Evolutionary conservation across 2,113 vertebrate genomes (phyloP), one percentile per base, ranked within the genome.

Genomic region (Rhagologus leucostigma): DNA sequence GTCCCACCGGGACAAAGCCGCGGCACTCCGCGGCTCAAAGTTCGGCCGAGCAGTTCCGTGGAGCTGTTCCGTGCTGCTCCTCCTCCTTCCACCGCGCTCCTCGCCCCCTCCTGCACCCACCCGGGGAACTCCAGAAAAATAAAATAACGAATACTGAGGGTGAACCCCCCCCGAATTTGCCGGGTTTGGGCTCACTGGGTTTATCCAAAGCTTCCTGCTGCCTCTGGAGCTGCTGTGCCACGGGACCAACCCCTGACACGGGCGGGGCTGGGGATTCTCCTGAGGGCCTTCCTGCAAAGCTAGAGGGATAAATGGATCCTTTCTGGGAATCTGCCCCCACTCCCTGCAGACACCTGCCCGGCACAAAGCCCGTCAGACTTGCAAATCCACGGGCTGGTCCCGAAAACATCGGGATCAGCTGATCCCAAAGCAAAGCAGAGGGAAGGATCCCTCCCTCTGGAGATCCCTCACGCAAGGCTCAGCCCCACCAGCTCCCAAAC

Each of bases 141-240:
- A 8, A 71, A 84, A 35, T 2, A 17, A 37, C 0, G 5, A 22
- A 15, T 0, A 0, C 0, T 2, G 15, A 3, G 59, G 35, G 1
- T 12, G 37, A 47, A n/a, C 1, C 8, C 23, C 70, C 18, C 70
- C 16, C 2, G 1, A 3, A 21, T 27, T 22, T 27, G 30, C 30
- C 6, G 0, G 8, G 32, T 8, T 74, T n/a, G 1, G 32, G 17
- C 55, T 64, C 42, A 3, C 29, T 3, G 7, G 35, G 53, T 76
- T 62, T 14, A 42, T 21, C 65, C 53, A 6, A 53, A 78, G 64
- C 4, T 42, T 39, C 64, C n/a, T 0, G 5, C n/a, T 53, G 68
- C 7, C 32, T 63, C 67, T 16, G 41, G 59, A 70, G 37, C 50
- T 10, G 35, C 5, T 15, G 46, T 8, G 65, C 59, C 5, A 0